These are phyloP conservation scores for Salticus scenicus DNA, from an alignment of 2,888 invertebrate species.

Conservation along the genomic window DNA sequence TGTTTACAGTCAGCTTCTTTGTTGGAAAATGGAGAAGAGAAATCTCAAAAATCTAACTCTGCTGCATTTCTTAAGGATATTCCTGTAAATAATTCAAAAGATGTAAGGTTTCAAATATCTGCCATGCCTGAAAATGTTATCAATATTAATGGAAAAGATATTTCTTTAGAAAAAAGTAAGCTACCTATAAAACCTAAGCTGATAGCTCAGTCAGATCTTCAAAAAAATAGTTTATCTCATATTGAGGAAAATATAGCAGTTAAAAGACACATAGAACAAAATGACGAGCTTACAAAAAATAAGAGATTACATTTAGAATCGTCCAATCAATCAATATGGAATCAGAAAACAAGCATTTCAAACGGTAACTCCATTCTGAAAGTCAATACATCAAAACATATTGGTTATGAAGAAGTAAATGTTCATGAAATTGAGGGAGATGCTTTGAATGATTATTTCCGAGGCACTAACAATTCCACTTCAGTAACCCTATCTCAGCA, in stretches of 20 bases:
- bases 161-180: neutral
- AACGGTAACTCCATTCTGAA: neutral
- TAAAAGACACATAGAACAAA: slow-evolving; percentile 70
- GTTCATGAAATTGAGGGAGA: slow-evolving; percentile 76
- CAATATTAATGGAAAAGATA: neutral
- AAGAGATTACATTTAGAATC: slow-evolving; percentile 68
- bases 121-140: neutral
- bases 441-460: slow-evolving; percentile 82
- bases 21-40: slow-evolving; percentile 33
- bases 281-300: slow-evolving; percentile 26
- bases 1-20: slow-evolving; percentile 46
- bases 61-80: neutral
- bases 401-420: slow-evolving; percentile 64
- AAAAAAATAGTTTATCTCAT: too few species aligned
- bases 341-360: neutral
- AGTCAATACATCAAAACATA: neutral
- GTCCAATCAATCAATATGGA: slow-evolving; percentile 26
- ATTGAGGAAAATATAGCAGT: slow-evolving; percentile 37
- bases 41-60: neutral
- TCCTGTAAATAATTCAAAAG: neutral
- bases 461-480: slow-evolving; percentile 28
- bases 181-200: neutral
- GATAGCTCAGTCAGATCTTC: neutral
- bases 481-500: slow-evolving; percentile 10
- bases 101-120: neutral